These are phyloP conservation scores for Choloepus hoffmanni DNA, from an alignment of 2,113 vertebrate genomes.

Conservation along the genomic window DNA sequence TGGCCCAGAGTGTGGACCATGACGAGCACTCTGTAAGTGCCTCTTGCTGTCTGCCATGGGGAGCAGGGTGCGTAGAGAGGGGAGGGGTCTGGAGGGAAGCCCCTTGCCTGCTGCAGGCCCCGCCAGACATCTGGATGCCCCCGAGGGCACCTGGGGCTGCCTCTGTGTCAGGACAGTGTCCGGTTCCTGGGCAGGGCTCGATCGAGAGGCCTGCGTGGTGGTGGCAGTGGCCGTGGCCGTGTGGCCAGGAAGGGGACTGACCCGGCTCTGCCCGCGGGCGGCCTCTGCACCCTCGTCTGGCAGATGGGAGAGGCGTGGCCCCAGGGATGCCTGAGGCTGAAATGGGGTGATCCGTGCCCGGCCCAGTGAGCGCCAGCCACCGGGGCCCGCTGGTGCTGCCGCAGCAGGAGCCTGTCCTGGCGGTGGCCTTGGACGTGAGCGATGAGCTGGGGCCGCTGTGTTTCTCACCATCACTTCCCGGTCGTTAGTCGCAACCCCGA, in stretches of 20 bases:
- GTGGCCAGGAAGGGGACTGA: neutral
- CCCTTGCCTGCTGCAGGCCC: neutral
- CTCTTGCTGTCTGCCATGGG: fast-evolving
- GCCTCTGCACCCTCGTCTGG: neutral
- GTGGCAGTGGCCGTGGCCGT: neutral
- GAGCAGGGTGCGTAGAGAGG: neutral
- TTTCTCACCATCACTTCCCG: neutral
- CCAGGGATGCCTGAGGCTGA: neutral
- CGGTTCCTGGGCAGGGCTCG: neutral
- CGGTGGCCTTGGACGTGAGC: neutral
- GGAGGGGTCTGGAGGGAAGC: neutral
- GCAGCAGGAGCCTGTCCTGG: neutral
- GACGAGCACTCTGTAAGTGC: constrained; percentile 95
- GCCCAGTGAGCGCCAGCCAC: neutral
- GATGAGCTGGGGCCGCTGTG: neutral
- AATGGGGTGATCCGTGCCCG: neutral
- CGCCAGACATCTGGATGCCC: neutral
- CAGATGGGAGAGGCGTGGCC: neutral
- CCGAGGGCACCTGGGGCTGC: too few species aligned
- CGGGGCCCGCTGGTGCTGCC: fast-evolving
- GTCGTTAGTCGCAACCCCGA: neutral
- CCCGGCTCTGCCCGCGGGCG: neutral
- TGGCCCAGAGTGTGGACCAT: constrained; percentile 97
- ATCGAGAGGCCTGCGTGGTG: neutral
- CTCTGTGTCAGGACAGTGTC: too few species aligned